A percentile compares a stretch with the other conserved stretches of the same genome.
Evolutionary conservation across 2,113 vertebrate species (phyloP).

Genomic region (Gallinago undulata): DNA sequence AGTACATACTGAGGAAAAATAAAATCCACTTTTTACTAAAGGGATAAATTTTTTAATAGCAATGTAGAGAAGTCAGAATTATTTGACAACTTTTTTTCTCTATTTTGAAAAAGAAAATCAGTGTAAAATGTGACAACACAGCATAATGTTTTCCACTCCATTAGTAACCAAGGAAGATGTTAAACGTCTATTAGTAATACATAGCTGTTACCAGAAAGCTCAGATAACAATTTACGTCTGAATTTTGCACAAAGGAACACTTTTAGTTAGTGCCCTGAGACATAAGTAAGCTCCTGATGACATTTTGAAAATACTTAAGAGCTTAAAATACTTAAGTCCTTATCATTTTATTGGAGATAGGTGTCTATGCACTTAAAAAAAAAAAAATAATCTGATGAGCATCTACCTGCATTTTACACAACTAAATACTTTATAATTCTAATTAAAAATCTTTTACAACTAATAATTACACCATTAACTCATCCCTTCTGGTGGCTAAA

Average conservation of each 20-base stretch:
- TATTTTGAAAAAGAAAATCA: background rate
- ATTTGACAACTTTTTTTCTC: background rate
- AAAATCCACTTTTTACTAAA: background rate
- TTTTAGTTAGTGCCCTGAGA: slow-evolving; percentile 1
- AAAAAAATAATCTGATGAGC: background rate
- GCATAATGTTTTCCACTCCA: background rate
- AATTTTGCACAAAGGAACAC: background rate
- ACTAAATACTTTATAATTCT: slow-evolving; percentile 15
- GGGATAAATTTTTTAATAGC: background rate
- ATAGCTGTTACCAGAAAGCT: background rate
- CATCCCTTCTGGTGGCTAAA: slow-evolving; percentile 43
- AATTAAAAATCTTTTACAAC: slow-evolving; percentile 42
- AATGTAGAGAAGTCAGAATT: background rate
- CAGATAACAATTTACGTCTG: background rate
- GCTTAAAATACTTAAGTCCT: background rate
- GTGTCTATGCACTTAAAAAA: background rate
- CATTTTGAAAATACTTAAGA: background rate
- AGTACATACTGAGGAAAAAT: background rate
- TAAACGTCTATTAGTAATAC: background rate
- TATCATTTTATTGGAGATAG: background rate
- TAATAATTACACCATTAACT: slow-evolving; percentile 57
- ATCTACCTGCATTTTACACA: background rate
- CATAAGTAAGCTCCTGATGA: background rate
- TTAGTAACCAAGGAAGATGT: background rate
- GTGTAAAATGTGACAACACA: background rate